Percentiles rank a stretch among this genome's conserved stretches.
phyloP scores from a whole-genome alignment of 2,113 vertebrate species.

The Platichthys stellatus region DNA sequence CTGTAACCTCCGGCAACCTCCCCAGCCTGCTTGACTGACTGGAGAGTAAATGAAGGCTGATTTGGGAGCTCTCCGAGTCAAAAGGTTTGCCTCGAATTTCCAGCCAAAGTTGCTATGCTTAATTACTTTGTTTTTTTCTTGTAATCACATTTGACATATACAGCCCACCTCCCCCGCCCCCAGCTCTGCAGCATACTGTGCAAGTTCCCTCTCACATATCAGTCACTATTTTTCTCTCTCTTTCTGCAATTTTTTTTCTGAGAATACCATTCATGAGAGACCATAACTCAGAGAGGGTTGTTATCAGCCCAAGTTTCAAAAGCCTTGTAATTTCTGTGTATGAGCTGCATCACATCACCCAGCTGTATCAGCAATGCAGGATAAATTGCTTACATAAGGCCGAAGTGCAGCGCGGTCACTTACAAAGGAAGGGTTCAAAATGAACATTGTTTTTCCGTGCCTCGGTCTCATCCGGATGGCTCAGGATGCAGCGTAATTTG shows the following conservation, averaged over 20 bases:
- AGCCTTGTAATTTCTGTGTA: slow-evolving; percentile 30
- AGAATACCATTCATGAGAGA: slow-evolving; percentile 12
- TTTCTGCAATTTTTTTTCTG: too few relatives aligned
- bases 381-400: slow-evolving; percentile 58
- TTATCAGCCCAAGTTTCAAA: slow-evolving; percentile 31
- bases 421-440: slow-evolving; percentile 59
- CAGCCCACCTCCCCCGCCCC: background rate
- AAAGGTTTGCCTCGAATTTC: slow-evolving; percentile 40
- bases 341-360: slow-evolving; percentile 38
- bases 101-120: slow-evolving; percentile 13
- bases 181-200: background rate
- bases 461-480: slow-evolving; percentile 55
- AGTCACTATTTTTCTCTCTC: slow-evolving; percentile 15
- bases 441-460: slow-evolving; percentile 61
- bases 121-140: slow-evolving; percentile 39
- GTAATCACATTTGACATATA: slow-evolving; percentile 38
- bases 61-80: slow-evolving; percentile 42
- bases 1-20: background rate
- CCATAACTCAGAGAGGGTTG: slow-evolving; percentile 20
- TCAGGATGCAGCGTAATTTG: slow-evolving; percentile 65
- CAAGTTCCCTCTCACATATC: background rate
- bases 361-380: slow-evolving; percentile 55
- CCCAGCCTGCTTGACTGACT: background rate
- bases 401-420: slow-evolving; percentile 25
- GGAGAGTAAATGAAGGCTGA: slow-evolving; percentile 20